Percentiles rank a stretch among this genome's conserved stretches.
Evolutionary conservation across 2,888 invertebrate species (phyloP).

Genomic region (Nebria brevicollis): DNA sequence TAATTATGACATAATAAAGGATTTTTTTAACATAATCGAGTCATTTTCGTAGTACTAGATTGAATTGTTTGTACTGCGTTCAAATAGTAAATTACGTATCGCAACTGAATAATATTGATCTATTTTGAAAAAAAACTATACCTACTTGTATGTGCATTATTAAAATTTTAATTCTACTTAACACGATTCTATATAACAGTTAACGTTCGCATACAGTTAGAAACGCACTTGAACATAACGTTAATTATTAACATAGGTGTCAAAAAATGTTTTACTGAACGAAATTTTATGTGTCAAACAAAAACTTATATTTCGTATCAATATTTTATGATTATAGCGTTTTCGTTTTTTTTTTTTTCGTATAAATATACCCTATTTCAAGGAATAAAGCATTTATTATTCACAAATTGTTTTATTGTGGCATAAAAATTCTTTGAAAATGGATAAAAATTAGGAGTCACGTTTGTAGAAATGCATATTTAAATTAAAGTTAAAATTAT

Average conservation of each 20-base stretch:
- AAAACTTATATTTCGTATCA: too few species aligned
- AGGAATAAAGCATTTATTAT: too few species aligned
- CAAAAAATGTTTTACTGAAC: too few species aligned
- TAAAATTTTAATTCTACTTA: neutral
- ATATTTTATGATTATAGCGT: too few species aligned
- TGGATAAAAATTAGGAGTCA: neutral
- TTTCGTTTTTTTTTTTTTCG: too few species aligned
- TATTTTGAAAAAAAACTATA: neutral
- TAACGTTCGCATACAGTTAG: neutral
- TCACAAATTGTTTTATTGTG: neutral
- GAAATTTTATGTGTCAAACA: too few species aligned
- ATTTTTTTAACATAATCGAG: too few species aligned
- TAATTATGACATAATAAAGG: too few species aligned
- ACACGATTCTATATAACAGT: neutral
- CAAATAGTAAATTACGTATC: neutral
- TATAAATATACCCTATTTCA: too few species aligned
- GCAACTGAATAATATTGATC: neutral
- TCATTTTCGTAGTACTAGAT: too few species aligned
- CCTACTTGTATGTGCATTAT: neutral
- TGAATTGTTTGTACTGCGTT: neutral
- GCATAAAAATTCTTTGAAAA: neutral
- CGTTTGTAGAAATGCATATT: conserved; percentile 1
- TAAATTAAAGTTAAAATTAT: neutral
- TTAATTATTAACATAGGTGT: too few species aligned
- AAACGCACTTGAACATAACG: too few species aligned